Conservation (phyloP, 2,797 vertebrate species). For the Tapera naevia region DNA sequence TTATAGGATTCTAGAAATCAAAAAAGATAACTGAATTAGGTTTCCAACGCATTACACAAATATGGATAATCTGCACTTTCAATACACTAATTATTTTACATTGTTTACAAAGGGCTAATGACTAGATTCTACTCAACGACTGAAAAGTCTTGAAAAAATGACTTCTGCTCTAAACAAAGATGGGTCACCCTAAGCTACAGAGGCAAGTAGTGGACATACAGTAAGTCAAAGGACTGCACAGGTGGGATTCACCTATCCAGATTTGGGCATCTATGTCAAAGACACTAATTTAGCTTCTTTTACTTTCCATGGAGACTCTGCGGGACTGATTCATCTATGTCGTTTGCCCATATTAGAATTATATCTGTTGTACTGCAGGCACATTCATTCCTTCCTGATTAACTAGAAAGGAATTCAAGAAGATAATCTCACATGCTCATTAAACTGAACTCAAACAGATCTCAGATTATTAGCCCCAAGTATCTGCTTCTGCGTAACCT, state of each 20-base stretch:
- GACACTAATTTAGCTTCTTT: neutral
- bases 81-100: neutral
- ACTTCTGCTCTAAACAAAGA: neutral
- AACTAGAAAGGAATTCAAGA: neutral
- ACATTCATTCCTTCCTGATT: neutral
- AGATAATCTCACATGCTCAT: neutral
- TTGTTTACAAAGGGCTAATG: neutral
- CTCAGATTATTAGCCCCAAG: neutral
- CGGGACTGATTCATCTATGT: neutral
- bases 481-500: neutral
- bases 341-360: neutral
- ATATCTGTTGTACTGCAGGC: neutral
- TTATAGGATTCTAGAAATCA: neutral
- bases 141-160: neutral
- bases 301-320: neutral
- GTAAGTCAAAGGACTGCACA: neutral
- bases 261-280: neutral
- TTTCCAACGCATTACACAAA: neutral
- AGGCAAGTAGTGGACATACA: neutral
- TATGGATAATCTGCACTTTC: neutral
- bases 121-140: neutral
- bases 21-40: neutral
- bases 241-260: neutral
- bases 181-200: neutral
- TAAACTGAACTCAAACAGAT: neutral